A percentile compares a stretch with the other conserved stretches of the same genome.
Conservation (phyloP, 1,140 invertebrate genomes). For the Elymnias hypermnestra region DNA sequence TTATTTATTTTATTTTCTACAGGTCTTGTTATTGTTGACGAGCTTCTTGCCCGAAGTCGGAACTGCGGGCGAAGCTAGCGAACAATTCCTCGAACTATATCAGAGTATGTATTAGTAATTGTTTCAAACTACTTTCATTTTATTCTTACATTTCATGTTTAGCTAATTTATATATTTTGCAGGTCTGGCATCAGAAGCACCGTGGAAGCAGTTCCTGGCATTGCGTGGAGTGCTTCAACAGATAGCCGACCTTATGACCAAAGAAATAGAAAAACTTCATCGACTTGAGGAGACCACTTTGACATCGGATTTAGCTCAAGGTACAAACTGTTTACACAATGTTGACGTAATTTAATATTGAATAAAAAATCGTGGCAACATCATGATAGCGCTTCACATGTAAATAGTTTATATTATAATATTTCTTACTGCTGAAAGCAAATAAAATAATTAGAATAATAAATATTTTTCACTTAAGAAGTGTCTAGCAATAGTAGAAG, state of each 20-base stretch:
- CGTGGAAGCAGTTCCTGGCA: constrained; percentile 96
- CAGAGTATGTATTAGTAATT: constrained; percentile 75
- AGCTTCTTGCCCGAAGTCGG: constrained; percentile 91
- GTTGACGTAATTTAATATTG: too few relatives aligned
- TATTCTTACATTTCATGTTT: neutral
- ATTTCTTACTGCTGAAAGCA: too few relatives aligned
- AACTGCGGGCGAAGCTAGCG: constrained; percentile 90
- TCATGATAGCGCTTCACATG: too few relatives aligned
- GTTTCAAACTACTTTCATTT: neutral
- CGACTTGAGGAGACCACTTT: constrained; percentile 92
- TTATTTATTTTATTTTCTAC: too few relatives aligned
- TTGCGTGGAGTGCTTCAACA: constrained; percentile 89
- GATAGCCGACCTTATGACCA: constrained; percentile 90
- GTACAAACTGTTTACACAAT: too few relatives aligned
- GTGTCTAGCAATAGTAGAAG: too few relatives aligned
- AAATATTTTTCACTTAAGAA: too few relatives aligned
- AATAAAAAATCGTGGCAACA: too few relatives aligned
- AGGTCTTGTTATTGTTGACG: constrained; percentile 91
- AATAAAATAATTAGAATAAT: too few relatives aligned
- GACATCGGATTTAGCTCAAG: constrained; percentile 95
- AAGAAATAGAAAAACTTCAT: constrained; percentile 91
- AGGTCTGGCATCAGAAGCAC: constrained; percentile 86
- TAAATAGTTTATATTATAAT: too few relatives aligned
- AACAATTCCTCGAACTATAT: constrained; percentile 93
- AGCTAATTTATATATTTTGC: too few relatives aligned